Conservation (phyloP, 2,113 vertebrate genomes). For the Synodontis membranacea region DNA sequence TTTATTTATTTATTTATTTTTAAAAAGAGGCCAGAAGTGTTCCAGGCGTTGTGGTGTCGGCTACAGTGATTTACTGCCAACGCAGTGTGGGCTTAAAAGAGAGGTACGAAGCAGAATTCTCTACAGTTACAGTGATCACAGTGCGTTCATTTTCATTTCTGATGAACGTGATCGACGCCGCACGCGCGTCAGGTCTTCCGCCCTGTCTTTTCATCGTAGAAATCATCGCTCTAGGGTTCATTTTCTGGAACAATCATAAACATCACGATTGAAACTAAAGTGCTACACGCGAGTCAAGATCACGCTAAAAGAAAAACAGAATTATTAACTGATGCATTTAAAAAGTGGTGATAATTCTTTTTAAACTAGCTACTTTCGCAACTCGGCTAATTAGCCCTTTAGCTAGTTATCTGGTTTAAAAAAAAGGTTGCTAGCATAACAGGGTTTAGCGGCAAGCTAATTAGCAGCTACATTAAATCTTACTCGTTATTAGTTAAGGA, state of each 20-base stretch:
- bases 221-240: conserved; percentile 21
- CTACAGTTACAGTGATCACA: conserved; percentile 53
- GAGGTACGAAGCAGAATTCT: conserved; percentile 50
- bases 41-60: neutral
- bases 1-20: neutral
- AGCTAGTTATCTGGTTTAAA: neutral
- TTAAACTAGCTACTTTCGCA: neutral
- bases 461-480: neutral
- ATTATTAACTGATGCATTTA: neutral
- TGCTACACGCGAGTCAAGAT: neutral
- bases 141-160: conserved; percentile 56
- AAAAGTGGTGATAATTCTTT: neutral
- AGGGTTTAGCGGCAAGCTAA: neutral
- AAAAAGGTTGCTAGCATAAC: neutral
- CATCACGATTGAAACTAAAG: neutral
- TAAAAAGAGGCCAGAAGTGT: neutral
- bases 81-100: neutral
- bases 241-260: conserved; percentile 37
- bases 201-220: neutral
- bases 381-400: neutral
- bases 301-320: neutral
- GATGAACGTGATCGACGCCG: conserved; percentile 45
- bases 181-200: neutral
- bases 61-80: neutral
- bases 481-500: neutral